phyloP scores from a whole-genome alignment of 2,888 invertebrate genomes.

The Polyommatus iphigenia region DNA sequence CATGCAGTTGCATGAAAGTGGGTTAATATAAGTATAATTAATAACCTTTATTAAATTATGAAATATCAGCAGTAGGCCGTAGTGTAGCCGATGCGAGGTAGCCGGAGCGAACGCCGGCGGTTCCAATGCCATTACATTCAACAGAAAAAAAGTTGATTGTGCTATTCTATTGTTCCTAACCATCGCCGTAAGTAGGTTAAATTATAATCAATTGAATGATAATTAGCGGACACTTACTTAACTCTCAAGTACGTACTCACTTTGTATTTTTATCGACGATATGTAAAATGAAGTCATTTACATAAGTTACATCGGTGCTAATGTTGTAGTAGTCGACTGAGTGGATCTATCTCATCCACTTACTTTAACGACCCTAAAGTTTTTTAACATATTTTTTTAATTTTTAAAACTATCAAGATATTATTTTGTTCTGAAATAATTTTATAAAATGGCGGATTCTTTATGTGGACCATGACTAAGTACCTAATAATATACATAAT shows the following conservation, averaged over 20 bases:
- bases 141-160: conserved; percentile 39
- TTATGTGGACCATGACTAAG: too few relatives aligned
- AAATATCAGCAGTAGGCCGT: conserved; percentile 24
- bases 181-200: conserved; percentile 39
- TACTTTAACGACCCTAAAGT: not conserved
- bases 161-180: conserved; percentile 38
- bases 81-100: conserved; percentile 27
- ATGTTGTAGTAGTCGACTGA: not conserved
- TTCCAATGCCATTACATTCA: conserved; percentile 46
- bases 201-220: conserved; percentile 37
- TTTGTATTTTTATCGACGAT: not conserved
- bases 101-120: conserved; percentile 42
- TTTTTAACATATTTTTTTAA: too few relatives aligned
- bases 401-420: too few relatives aligned
- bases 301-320: not conserved
- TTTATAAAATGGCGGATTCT: too few relatives aligned
- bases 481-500: conserved; percentile 21
- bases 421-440: too few relatives aligned
- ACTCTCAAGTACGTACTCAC: not conserved
- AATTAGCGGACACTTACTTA: conserved; percentile 20
- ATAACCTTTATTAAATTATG: conserved; percentile 18
- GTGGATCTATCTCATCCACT: not conserved
- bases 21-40: conserved; percentile 10
- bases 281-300: not conserved
- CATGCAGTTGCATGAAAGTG: not conserved